Conservation (phyloP, 2,113 vertebrate species). For the Perognathus longimembris region DNA sequence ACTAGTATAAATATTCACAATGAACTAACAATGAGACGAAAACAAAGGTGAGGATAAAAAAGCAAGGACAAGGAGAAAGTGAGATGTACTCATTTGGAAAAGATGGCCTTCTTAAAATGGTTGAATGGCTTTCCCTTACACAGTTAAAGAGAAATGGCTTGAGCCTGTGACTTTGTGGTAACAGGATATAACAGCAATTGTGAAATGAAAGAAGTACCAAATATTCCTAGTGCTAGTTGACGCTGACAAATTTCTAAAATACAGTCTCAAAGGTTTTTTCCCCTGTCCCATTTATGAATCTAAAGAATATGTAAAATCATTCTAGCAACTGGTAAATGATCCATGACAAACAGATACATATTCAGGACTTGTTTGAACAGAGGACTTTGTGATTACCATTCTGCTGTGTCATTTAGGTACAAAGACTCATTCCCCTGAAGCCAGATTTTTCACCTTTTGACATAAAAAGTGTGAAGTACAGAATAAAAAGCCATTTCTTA, state of each 20-base stretch:
- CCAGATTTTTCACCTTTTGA: conserved; percentile 39
- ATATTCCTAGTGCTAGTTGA: conserved; percentile 56
- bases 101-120: conserved; percentile 37
- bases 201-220: conserved; percentile 67
- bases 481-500: conserved; percentile 32
- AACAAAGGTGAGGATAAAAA: conserved; percentile 8
- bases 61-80: conserved; percentile 23
- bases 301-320: conserved; percentile 66
- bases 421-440: background rate
- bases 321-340: conserved; percentile 50
- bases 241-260: conserved; percentile 70
- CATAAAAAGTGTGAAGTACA: conserved; percentile 46
- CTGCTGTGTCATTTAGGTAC: conserved; percentile 56
- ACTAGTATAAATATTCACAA: conserved; percentile 40
- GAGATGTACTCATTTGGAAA: conserved; percentile 8
- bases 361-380: conserved; percentile 30
- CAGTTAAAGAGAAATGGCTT: conserved; percentile 61
- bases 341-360: conserved; percentile 2
- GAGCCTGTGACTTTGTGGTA: conserved; percentile 54
- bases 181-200: conserved; percentile 63
- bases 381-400: background rate
- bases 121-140: conserved; percentile 54
- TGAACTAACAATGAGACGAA: conserved; percentile 22
- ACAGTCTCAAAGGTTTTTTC: conserved; percentile 34
- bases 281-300: conserved; percentile 33